A percentile compares a stretch with the other conserved stretches of the same genome.
phyloP scores from a whole-genome alignment of 2,888 invertebrate genomes.

The Plebejus anna region DNA sequence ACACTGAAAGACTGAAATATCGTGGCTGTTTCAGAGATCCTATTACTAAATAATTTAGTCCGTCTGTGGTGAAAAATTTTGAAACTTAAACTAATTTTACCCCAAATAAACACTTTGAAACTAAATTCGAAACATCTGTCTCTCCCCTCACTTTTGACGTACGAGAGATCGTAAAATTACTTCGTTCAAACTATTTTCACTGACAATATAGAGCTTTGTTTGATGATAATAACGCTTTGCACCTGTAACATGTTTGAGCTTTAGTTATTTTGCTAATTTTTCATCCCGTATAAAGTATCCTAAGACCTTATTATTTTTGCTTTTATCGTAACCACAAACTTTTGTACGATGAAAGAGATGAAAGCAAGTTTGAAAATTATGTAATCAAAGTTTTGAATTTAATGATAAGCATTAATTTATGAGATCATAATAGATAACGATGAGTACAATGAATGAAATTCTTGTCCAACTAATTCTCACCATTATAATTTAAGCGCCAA shows the following conservation, averaged over 20 bases:
- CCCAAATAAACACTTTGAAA: slow-evolving; percentile 9
- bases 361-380: neutral
- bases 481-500: slow-evolving; percentile 20
- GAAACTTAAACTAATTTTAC: neutral
- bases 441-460: slow-evolving; percentile 22
- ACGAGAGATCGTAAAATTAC: neutral
- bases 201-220: neutral
- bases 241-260: neutral
- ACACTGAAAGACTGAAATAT: neutral
- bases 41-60: neutral
- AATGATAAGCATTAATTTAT: slow-evolving; percentile 14
- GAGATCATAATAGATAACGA: slow-evolving; percentile 15
- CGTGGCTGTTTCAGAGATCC: neutral
- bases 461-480: slow-evolving; percentile 24
- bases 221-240: neutral
- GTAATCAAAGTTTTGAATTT: neutral
- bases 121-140: neutral
- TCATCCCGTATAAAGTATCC: too few species aligned
- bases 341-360: too few species aligned
- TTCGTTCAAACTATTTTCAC: neutral
- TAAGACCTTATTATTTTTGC: too few species aligned
- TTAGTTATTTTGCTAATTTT: neutral
- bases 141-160: neutral
- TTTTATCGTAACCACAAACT: too few species aligned
- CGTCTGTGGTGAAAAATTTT: neutral